Base-by-base conservation (phyloP, 2,888 invertebrate genomes). In the Desoria tigrina region DNA sequence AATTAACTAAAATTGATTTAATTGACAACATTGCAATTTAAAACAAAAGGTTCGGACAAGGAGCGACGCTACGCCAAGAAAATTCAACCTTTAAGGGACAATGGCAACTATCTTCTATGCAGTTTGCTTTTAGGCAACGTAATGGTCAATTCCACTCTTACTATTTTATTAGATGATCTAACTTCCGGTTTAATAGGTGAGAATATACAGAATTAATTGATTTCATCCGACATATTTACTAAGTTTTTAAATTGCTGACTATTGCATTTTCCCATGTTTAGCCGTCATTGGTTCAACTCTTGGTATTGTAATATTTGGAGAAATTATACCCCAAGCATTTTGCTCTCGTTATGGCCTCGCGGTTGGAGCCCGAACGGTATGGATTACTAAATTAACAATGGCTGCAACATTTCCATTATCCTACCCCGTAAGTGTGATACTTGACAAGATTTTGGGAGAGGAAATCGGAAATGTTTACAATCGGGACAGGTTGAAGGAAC, bases 381-480 rank as follows among this genome's bases (percentile, higher is more conserved):
- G 87, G 81, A 83, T 99, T 6, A 99, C 98, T 1, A 93, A 92
- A 77, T 83, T 91, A 56, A 93, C 98, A 69, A 99, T 99, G 98
- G 81, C 89, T 0, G 68, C 97, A 42, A 99, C 98, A 4, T 94
- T 91, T 65, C 96, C 97, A 0, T 81, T 97, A 24, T 89, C 97
- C 42, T 99, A 87, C 81, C 98, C 98, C 0, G 90, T 95, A 68
- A 94, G 94, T 78, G 89, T 88, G 77, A 79, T 95, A 27, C 83
- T 99, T 77, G 96, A 98, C 81, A 86, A 85, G 74, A 82, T 92
- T 75, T 84, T 98, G 21, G 99, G 99, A 2, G 97, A 98, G 80
- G 98, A 99, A 83, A 94, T 99, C 68, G 97, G 97, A 64, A 93
- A 90, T 79, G 93, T 95, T 0, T 99, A 98, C 82, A 97, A 94